These are phyloP conservation scores for Chrysolina americana DNA, from an alignment of 2,888 invertebrate genomes.

Conservation along the genomic window DNA sequence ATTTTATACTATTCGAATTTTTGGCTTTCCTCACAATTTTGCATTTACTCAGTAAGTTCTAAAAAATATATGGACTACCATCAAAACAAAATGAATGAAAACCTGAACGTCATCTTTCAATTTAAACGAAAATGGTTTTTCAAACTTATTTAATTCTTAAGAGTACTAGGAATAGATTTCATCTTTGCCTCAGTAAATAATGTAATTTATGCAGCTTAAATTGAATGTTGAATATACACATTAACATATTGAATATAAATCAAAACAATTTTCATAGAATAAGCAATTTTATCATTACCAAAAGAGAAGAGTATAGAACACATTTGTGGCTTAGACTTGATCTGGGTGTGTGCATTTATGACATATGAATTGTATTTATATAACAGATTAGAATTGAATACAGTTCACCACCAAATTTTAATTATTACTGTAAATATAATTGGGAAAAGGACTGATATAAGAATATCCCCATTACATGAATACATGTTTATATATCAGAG, in stretches of 20 bases:
- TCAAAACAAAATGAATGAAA: constrained; percentile 23
- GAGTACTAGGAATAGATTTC: neutral
- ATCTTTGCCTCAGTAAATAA: neutral
- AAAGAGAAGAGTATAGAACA: neutral
- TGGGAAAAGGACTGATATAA: neutral
- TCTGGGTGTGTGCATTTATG: neutral
- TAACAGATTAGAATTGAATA: neutral
- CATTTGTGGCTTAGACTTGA: neutral
- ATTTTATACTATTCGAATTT: constrained; percentile 69
- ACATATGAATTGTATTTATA: neutral
- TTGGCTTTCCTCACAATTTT: constrained; percentile 67
- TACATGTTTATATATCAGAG: neutral
- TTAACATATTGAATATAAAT: neutral
- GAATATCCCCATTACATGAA: neutral
- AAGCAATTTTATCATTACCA: neutral
- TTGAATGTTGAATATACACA: neutral
- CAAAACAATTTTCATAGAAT: neutral
- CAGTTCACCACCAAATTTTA: neutral
- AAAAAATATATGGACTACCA: constrained; percentile 31
- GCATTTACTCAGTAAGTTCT: constrained; percentile 55
- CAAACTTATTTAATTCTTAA: neutral
- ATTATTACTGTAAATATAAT: neutral
- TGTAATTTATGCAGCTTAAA: neutral
- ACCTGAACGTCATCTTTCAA: neutral
- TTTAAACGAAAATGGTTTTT: neutral